Evolutionary conservation across 1,140 invertebrate genomes (phyloP).

Genomic region (Drosophila dunni): DNA sequence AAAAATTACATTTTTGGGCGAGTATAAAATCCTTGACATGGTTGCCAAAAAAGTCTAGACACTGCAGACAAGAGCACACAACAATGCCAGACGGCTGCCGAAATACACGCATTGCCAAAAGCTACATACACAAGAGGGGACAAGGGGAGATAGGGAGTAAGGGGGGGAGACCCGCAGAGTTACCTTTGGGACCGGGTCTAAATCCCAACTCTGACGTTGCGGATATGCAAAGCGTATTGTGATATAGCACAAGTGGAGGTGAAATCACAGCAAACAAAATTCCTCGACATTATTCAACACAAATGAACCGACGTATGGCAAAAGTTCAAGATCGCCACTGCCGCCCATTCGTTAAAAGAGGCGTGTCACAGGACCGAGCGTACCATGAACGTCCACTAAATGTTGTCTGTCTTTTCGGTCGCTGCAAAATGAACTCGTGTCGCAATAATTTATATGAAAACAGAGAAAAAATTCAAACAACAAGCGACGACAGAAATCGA

Average conservation of each 20-base stretch:
- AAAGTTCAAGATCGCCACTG: slow-evolving; percentile 51
- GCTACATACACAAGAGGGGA: background rate
- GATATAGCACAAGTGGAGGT: slow-evolving; percentile 23
- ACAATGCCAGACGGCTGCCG: slow-evolving; percentile 57
- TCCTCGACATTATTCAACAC: slow-evolving; percentile 62
- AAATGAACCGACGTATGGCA: slow-evolving; percentile 44
- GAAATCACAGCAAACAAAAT: slow-evolving; percentile 40
- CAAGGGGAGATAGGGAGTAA: background rate
- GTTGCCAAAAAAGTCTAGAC: slow-evolving; percentile 75
- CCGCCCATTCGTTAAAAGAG: slow-evolving; percentile 24
- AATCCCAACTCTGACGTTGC: background rate
- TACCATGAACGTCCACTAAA: slow-evolving; percentile 26
- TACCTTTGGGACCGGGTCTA: slow-evolving; percentile 47
- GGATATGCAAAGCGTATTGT: slow-evolving; percentile 54
- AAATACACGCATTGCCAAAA: slow-evolving; percentile 28
- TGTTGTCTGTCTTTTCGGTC: slow-evolving; percentile 16
- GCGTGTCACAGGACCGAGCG: slow-evolving; percentile 23
- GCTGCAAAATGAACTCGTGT: slow-evolving; percentile 64
- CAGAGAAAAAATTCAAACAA: slow-evolving; percentile 20
- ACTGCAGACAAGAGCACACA: slow-evolving; percentile 42
- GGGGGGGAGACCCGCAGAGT: slow-evolving; percentile 12
- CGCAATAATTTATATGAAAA: slow-evolving; percentile 74
- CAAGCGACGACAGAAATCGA: slow-evolving; percentile 66
- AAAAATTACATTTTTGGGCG: slow-evolving; percentile 62
- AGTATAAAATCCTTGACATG: slow-evolving; percentile 59